Evolutionary conservation across 2,888 invertebrate genomes (phyloP).

Genomic region (Cataglyphis rosenhaueri): DNA sequence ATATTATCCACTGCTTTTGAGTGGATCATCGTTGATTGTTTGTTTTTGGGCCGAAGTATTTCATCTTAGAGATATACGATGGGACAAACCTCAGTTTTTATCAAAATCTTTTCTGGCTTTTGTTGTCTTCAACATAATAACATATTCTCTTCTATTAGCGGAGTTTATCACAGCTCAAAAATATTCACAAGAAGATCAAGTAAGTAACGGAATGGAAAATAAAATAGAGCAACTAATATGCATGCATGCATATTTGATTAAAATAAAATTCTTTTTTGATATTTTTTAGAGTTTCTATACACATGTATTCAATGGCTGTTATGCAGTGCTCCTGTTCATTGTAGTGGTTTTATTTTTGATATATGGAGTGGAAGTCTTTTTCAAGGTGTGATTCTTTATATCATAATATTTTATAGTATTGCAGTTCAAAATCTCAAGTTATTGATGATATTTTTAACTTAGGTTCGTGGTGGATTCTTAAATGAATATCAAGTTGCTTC

Average conservation of each 20-base stretch:
- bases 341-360: constrained; percentile 97
- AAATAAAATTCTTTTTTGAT: constrained; percentile 17
- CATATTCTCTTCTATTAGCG: constrained; percentile 93
- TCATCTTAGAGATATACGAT: constrained; percentile 94
- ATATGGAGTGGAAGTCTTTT: constrained; percentile 97
- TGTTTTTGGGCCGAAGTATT: constrained; percentile 98
- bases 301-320: constrained; percentile 96
- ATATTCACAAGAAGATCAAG: constrained; percentile 80
- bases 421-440: background rate
- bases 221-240: background rate
- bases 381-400: constrained; percentile 89
- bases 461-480: constrained; percentile 94
- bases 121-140: constrained; percentile 95
- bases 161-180: constrained; percentile 88
- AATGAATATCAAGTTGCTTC: constrained; percentile 90
- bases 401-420: constrained; percentile 10
- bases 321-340: constrained; percentile 95
- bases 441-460: constrained; percentile 45
- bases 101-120: constrained; percentile 97
- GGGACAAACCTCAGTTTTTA: constrained; percentile 95
- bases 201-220: constrained; percentile 54
- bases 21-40: constrained; percentile 95
- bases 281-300: constrained; percentile 90
- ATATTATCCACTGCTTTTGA: constrained; percentile 95
- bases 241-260: background rate